Base-by-base conservation (phyloP, 2,113 vertebrate genomes). In the Crotalus viridis region DNA sequence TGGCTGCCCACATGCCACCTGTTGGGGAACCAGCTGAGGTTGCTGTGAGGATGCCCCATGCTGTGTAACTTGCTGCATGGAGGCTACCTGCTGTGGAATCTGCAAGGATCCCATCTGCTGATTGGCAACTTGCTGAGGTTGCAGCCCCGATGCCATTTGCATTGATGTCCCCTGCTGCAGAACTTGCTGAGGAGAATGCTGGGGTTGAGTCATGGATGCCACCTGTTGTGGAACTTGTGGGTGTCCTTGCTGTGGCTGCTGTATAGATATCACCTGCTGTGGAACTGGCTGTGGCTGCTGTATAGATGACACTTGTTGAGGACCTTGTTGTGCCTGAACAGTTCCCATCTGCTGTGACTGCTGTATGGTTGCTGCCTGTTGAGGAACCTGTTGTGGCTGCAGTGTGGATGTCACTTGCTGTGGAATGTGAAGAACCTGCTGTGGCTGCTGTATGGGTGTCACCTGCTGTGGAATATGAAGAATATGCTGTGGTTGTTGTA, bases 401-500 rank as follows among this genome's bases (percentile, higher is more conserved):
- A 56, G 90, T 3, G 57, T 39, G 26, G 89, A 1, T 2, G 90
- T 2, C 3, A 91, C 43, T 39, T 94, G 95, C n/a, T 92, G 88
- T 6, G 91, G 28, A 57, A 93, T 22, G 19, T 94, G 87, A n/a
- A 90, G 92, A 91, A 96, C 95, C 57, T 61, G 57, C 24, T 61
- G 57, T 26, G 64, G 64, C 28, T 69, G 64, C 28, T 69, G 64
- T 6, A 69, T 15, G 64, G 64, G 64, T 17, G n/a, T 19, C 69
- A 81, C 7, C 15, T 81, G 69, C 33, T 39, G 69, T 0, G 33
- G 69, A 81, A 81, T 81, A 39, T 81, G 69, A 39, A 39, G 69
- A 81, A 81, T 26, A 87, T 96, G 96, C 88, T 96, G 94, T 46
- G 92, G 96, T 55, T 95, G 93, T 89, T 93, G 96, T 33, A 95